Evolutionary conservation across 2,113 vertebrate species (phyloP), one percentile per base, ranked within the genome.

Genomic region (Rhinolophus sinicus): DNA sequence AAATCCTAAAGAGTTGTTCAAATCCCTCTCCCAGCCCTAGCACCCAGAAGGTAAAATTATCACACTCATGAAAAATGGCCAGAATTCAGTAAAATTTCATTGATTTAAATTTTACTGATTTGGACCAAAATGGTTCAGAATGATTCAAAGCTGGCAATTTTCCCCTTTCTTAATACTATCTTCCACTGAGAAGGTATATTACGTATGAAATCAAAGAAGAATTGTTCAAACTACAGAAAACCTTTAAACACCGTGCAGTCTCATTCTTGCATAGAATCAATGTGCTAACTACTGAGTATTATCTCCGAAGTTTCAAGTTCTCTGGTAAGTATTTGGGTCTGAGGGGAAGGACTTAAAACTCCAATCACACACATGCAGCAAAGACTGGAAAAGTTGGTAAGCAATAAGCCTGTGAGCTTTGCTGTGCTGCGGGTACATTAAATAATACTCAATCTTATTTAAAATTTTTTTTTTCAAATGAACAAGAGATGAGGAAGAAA

Each of bases 251-350:
- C 52, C 2, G 35, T 11, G 19, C 2, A 5, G 6, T 19, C 4
- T 16, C 1, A 3, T n/a, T 33, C 28, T n/a, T 69, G 18, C 69
- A 19, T 3, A 11, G 0, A 19, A 21, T 30, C 22, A 0, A 2
- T 1, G 3, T 24, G 60, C 28, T 26, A 4, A 28, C 13, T 16
- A 8, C n/a, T 13, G 14, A 38, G 5, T 11, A 22, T 24, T 8
- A 50, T 50, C 47, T 50, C 47, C 11, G 9, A 50, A 18, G 10
- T 69, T 40, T 38, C 6, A 1, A 50, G 80, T 21, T 77, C 52
- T 26, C 44, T 26, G 64, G 15, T 19, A 26, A 33, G 80, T 13
- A 28, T 30, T 44, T 54, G 28, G 16, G 22, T 35, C 35, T 19
- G 50, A 95, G 58, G 62, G 5, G 26, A 52, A 26, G 18, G 26